Evolutionary conservation across 2,888 invertebrate species (phyloP).

Genomic region (Itoplectis maculator): DNA sequence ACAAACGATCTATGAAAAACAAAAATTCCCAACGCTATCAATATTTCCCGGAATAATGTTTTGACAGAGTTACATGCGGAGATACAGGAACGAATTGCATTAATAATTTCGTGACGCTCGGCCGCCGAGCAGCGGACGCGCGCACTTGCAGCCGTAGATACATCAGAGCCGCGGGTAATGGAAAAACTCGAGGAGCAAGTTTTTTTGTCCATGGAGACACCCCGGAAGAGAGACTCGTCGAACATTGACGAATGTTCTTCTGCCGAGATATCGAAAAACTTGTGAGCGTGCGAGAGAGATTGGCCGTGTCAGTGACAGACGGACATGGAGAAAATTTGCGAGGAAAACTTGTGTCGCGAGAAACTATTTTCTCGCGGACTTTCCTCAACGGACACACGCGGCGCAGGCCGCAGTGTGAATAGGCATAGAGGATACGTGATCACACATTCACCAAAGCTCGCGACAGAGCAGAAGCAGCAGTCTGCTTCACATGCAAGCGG

Average conservation of each 20-base stretch:
- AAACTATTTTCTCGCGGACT: constrained; percentile 10
- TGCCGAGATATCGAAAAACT: constrained; percentile 43
- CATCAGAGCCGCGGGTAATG: constrained; percentile 16
- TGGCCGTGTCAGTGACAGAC: constrained; percentile 26
- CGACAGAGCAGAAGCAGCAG: background rate
- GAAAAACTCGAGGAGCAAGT: constrained; percentile 46
- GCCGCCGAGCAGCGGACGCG: background rate
- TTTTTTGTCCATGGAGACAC: constrained; percentile 25
- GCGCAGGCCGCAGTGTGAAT: background rate
- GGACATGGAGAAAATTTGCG: background rate
- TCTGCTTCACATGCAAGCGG: constrained; percentile 37
- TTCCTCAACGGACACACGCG: background rate
- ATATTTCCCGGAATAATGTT: background rate
- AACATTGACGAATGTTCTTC: constrained; percentile 55
- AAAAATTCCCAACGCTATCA: background rate
- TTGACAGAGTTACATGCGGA: background rate
- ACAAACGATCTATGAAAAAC: background rate
- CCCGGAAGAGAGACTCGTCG: constrained; percentile 2
- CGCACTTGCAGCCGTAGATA: background rate
- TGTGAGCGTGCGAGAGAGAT: constrained; percentile 1
- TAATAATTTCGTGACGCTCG: background rate
- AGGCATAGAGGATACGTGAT: background rate
- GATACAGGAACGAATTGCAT: background rate
- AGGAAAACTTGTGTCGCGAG: constrained; percentile 36
- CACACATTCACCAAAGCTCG: background rate